Percentiles rank a stretch among this genome's conserved stretches.
phyloP scores from a whole-genome alignment of 2,888 invertebrate species.

The Tuta absoluta region DNA sequence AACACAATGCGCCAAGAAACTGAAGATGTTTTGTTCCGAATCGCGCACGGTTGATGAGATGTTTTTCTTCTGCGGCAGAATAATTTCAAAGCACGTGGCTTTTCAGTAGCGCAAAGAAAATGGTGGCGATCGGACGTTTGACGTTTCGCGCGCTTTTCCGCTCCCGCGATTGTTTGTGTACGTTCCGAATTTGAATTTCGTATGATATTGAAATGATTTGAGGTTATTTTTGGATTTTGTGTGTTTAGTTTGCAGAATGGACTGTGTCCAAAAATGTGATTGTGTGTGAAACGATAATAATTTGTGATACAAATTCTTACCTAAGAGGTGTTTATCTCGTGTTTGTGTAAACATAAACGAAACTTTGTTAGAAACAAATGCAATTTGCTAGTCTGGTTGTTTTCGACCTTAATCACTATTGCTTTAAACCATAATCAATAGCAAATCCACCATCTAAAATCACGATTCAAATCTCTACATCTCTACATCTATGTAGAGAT shows the following conservation, averaged over 20 bases:
- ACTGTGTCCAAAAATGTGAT: constrained; percentile 4
- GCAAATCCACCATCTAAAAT: too few relatives aligned
- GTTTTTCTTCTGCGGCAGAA: constrained; percentile 34
- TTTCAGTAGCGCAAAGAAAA: constrained; percentile 63
- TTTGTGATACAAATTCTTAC: background rate
- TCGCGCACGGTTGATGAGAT: constrained; percentile 18
- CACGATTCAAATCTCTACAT: too few relatives aligned
- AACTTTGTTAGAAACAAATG: too few relatives aligned
- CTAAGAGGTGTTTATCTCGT: too few relatives aligned
- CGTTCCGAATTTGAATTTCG: constrained; percentile 21
- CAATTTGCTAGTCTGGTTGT: too few relatives aligned
- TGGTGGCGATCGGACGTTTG: constrained; percentile 51
- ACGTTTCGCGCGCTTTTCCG: constrained; percentile 37
- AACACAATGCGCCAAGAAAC: background rate
- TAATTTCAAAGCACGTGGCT: constrained; percentile 59
- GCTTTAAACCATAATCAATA: too few relatives aligned
- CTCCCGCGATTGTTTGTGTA: constrained; percentile 42
- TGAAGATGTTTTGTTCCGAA: constrained; percentile 14
- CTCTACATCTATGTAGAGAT: too few relatives aligned
- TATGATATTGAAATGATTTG: constrained; percentile 12
- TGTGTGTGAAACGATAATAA: background rate
- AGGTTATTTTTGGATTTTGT: background rate
- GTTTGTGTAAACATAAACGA: background rate
- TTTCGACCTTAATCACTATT: too few relatives aligned
- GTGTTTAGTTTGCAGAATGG: background rate